Base-by-base conservation (phyloP, 2,888 invertebrate genomes). In the Caenorhabditis japonica region DNA sequence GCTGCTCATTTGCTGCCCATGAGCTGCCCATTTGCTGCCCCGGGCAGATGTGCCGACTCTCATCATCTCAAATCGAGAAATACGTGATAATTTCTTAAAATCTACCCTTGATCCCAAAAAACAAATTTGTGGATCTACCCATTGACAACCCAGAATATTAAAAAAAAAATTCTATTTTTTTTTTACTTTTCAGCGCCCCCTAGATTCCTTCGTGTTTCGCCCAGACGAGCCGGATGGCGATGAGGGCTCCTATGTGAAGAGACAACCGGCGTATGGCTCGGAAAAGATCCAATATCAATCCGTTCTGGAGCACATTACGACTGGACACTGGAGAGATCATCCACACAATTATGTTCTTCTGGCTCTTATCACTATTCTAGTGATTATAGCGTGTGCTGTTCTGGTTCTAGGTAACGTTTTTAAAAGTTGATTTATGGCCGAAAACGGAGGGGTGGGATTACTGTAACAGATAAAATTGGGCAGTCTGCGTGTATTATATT, bases 291-390 rank as follows among this genome's bases (percentile, higher is more conserved):
- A 72, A 19, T 83, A 82, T 53, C 64, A 69, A 27, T 80, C 83
- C 43, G 78, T 80, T 13, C 46, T 80, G 23, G 82, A 82, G 46
- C 81, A 83, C 53, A 68, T 83, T 43, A 73, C 78, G 1, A 62
- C 69, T 21, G 83, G 83, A 34, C 53, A 75, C n/a, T 85, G 84
- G 85, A 70, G 78, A 19, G 46, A 75, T 13, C 66, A 75, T 39
- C 78, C 84, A 12, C 80, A 81, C 74, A 81, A 82, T 44, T 82
- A 83, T 62, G 78, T 83, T 5, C 71, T 85, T 17, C 60, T 87
- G 21, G 77, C 75, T 10, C 49, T 84, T 17, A 79, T 80, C 61
- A 62, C 83, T 2, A 25, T 81, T 25, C 72, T 85, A n/a, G 61
- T 74, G 7, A 60, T 80, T 1, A 38, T 83, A 1, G 79, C 83